Evolutionary conservation across 2,797 vertebrate genomes (phyloP).

Genomic region (Adelosebastes latens): DNA sequence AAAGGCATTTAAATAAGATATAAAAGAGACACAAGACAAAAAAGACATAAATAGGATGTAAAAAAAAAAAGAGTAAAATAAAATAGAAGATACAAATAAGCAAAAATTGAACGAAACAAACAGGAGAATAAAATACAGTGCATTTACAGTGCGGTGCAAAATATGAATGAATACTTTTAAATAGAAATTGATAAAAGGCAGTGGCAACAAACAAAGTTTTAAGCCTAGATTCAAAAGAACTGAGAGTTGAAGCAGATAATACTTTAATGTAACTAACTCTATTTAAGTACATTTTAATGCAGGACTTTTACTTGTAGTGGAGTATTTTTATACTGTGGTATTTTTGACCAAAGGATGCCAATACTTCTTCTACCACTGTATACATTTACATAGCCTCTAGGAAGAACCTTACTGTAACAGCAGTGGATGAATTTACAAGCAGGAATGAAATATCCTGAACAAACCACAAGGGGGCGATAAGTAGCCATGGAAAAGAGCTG

Average conservation of each 20-base stretch:
- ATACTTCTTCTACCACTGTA: background rate
- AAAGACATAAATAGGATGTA: background rate
- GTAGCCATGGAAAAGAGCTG: slow-evolving; percentile 43
- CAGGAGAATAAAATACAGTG: background rate
- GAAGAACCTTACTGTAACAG: background rate
- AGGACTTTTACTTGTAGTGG: background rate
- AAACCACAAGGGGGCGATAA: slow-evolving; percentile 72
- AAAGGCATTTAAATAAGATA: background rate
- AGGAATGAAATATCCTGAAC: background rate
- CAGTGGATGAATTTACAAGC: background rate
- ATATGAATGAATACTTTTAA: background rate
- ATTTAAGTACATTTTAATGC: background rate
- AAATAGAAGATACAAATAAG: background rate
- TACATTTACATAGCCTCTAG: background rate
- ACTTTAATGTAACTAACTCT: background rate
- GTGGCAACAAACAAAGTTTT: background rate
- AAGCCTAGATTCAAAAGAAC: background rate
- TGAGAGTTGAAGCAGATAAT: background rate
- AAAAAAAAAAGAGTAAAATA: background rate
- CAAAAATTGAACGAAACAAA: rapidly evolving
- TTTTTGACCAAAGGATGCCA: background rate
- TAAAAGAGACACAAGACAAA: background rate
- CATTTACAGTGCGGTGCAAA: background rate
- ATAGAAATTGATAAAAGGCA: background rate
- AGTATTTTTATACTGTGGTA: background rate